These are phyloP conservation scores for Cololabis saira DNA, from an alignment of 2,113 vertebrate species.

Conservation along the genomic window DNA sequence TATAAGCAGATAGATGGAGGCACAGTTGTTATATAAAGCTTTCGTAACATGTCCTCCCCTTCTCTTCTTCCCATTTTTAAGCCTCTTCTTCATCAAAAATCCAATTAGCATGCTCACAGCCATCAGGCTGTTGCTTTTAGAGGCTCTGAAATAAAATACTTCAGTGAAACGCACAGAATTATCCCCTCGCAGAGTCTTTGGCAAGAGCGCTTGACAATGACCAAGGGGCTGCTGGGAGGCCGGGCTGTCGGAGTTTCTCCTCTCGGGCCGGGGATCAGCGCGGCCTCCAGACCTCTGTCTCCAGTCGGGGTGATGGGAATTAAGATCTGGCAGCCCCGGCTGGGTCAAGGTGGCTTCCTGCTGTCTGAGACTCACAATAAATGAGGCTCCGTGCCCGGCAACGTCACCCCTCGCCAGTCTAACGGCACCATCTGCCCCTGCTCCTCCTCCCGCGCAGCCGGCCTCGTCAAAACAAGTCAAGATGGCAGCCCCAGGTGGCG, in stretches of 20 bases:
- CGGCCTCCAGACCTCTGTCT: slow-evolving; percentile 32
- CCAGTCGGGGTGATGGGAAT: slow-evolving; percentile 53
- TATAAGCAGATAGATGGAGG: not conserved
- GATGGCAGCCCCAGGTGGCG: slow-evolving; percentile 74
- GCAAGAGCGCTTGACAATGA: slow-evolving; percentile 31
- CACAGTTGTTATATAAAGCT: not conserved
- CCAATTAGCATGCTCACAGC: slow-evolving; percentile 17
- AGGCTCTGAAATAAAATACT: slow-evolving; percentile 1
- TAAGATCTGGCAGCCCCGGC: slow-evolving; percentile 54
- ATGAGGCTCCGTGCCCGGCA: slow-evolving; percentile 64
- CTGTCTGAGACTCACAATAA: slow-evolving; percentile 50
- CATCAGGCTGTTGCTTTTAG: slow-evolving; percentile 16
- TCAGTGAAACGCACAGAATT: slow-evolving; percentile 22
- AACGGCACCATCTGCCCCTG: slow-evolving; percentile 70
- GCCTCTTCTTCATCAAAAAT: not conserved
- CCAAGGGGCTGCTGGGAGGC: slow-evolving; percentile 40
- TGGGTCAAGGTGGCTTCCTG: slow-evolving; percentile 69
- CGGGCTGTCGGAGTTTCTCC: slow-evolving; percentile 37
- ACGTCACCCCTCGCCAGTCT: slow-evolving; percentile 62
- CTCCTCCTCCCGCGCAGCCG: slow-evolving; percentile 58
- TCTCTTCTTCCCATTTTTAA: not conserved
- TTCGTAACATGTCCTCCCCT: not conserved
- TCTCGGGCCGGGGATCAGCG: slow-evolving; percentile 18
- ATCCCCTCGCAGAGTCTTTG: slow-evolving; percentile 31
- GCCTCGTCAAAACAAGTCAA: slow-evolving; percentile 76